phyloP scores from a whole-genome alignment of 1,140 invertebrate genomes.

The Drosophila pectinifera region DNA sequence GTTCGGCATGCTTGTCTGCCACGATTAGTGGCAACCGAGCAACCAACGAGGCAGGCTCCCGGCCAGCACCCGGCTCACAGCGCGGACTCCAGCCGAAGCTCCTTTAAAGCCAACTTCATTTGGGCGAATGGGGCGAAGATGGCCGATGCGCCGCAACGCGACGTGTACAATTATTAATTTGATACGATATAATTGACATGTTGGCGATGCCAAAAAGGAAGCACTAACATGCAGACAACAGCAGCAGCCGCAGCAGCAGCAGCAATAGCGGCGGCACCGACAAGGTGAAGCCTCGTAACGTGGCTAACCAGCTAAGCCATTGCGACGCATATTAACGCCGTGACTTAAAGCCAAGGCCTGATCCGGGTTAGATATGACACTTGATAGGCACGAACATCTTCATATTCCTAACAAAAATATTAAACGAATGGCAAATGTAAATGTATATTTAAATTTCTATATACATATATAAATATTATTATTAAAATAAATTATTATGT shows the following conservation, averaged over 20 bases:
- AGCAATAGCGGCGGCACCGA: conserved; percentile 15
- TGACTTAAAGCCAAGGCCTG: conserved; percentile 40
- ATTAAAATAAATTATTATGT: too few relatives aligned
- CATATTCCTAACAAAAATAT: background rate
- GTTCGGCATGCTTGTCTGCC: conserved; percentile 68
- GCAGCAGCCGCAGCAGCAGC: conserved; percentile 4
- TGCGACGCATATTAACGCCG: conserved; percentile 79
- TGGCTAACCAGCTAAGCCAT: conserved; percentile 68
- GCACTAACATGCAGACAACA: conserved; percentile 69
- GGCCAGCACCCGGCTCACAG: conserved; percentile 20
- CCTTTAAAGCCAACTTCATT: conserved; percentile 70
- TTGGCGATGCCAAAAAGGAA: conserved; percentile 82
- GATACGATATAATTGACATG: conserved; percentile 84
- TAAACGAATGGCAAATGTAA: too few relatives aligned
- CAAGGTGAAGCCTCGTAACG: conserved; percentile 43
- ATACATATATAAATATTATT: too few relatives aligned
- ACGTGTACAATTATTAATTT: conserved; percentile 84
- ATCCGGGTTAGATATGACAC: conserved; percentile 42
- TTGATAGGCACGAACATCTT: background rate
- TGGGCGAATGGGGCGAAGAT: conserved; percentile 60
- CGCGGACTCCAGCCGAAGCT: conserved; percentile 19
- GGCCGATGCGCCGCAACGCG: conserved; percentile 58
- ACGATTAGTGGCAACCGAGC: conserved; percentile 63
- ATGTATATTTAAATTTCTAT: too few relatives aligned
- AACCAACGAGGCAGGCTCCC: conserved; percentile 29